A percentile compares a stretch with the other conserved stretches of the same genome.
Conservation (phyloP, 2,797 vertebrate species). For the Chloroceryle amazona region DNA sequence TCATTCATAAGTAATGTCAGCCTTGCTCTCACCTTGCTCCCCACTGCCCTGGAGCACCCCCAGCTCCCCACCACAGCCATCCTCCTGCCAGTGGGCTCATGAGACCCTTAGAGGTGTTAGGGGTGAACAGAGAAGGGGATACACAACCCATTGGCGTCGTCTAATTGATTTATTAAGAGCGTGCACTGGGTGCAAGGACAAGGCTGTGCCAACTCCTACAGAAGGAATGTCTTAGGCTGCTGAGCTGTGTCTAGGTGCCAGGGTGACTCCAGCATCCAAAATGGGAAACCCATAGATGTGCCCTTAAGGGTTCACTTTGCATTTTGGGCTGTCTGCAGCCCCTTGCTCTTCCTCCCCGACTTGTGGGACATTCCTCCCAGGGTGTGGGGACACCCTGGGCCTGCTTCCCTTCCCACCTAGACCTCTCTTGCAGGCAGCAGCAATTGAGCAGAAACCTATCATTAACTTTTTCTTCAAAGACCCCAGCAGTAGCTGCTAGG, state of each 20-base stretch:
- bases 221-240: background rate
- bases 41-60: background rate
- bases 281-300: background rate
- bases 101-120: background rate
- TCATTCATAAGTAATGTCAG: background rate
- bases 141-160: background rate
- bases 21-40: background rate
- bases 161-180: background rate
- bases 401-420: background rate
- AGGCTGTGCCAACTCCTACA: background rate
- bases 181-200: accelerated
- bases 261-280: background rate
- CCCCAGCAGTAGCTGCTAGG: constrained; percentile 23
- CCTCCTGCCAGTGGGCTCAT: background rate
- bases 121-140: background rate
- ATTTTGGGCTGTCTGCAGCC: background rate
- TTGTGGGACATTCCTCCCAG: background rate
- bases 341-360: background rate
- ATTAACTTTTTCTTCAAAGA: constrained; percentile 16
- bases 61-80: accelerated
- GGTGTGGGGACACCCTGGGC: background rate
- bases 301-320: background rate
- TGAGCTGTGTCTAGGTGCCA: background rate
- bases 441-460: background rate
- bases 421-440: background rate